Percentiles rank a stretch among this genome's conserved stretches.
Evolutionary conservation across 2,888 invertebrate species (phyloP).

Genomic region (Volucella bombylans): DNA sequence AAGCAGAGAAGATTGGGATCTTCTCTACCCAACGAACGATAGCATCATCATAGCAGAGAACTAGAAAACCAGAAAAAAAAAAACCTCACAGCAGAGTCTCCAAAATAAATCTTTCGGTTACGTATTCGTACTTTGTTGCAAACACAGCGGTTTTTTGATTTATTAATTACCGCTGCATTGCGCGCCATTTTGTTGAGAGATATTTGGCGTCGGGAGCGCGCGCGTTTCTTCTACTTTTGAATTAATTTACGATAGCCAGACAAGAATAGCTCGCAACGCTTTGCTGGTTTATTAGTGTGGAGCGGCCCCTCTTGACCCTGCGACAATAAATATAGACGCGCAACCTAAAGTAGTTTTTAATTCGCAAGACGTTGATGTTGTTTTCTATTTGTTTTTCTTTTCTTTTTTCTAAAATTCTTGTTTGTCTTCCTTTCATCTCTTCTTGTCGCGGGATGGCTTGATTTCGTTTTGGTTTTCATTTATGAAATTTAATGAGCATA

Average conservation of each 20-base stretch:
- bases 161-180: conserved; percentile 68
- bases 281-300: conserved; percentile 33
- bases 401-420: neutral
- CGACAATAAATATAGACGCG: conserved; percentile 52
- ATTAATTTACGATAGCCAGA: conserved; percentile 35
- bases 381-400: no score
- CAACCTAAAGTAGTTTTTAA: conserved; percentile 30
- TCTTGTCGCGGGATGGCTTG: neutral
- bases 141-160: conserved; percentile 58
- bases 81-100: neutral
- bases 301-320: conserved; percentile 26
- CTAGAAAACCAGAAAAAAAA: conserved; percentile 20
- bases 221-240: conserved; percentile 17
- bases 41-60: conserved; percentile 53
- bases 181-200: conserved; percentile 1
- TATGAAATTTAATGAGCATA: neutral
- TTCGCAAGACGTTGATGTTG: neutral
- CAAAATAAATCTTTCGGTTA: conserved; percentile 57
- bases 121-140: conserved; percentile 59
- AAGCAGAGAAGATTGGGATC: conserved; percentile 54
- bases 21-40: conserved; percentile 23
- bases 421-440: neutral
- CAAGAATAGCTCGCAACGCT: conserved; percentile 6
- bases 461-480: neutral
- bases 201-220: neutral